These are phyloP conservation scores for Lithobates pipiens DNA, from an alignment of 2,797 vertebrate genomes.

Conservation along the genomic window DNA sequence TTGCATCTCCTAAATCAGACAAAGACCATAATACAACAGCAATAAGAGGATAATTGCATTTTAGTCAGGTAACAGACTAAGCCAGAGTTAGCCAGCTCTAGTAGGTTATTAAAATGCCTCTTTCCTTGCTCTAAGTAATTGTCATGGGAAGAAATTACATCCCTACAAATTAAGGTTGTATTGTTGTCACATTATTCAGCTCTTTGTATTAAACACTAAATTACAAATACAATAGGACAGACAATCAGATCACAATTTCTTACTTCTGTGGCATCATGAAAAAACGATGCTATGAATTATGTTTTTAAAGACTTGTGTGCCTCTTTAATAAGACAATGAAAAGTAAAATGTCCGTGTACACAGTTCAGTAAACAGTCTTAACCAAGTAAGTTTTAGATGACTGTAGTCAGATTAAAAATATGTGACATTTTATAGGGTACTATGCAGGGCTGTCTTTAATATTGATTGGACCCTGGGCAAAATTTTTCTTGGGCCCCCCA, in stretches of 20 bases:
- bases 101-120: constrained; percentile 34
- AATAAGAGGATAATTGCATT: constrained; percentile 40
- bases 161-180: not conserved
- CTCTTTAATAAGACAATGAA: not conserved
- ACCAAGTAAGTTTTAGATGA: not conserved
- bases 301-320: not conserved
- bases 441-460: no score
- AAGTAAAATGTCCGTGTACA: not conserved
- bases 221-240: not conserved
- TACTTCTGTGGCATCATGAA: not conserved
- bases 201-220: not conserved
- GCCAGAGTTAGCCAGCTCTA: not conserved
- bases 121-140: constrained; percentile 13
- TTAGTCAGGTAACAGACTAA: constrained; percentile 19
- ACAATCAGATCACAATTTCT: not conserved
- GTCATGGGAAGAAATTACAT: not conserved
- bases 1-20: constrained; percentile 1
- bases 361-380: not conserved
- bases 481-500: no score
- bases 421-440: no score
- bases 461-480: no score
- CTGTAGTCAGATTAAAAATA: not conserved
- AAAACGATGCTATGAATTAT: no score
- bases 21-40: not conserved
- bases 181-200: not conserved